A percentile compares a stretch with the other conserved stretches of the same genome.
Conservation (phyloP, 1,140 invertebrate species). For the Ptiloglossa arizonensis region DNA sequence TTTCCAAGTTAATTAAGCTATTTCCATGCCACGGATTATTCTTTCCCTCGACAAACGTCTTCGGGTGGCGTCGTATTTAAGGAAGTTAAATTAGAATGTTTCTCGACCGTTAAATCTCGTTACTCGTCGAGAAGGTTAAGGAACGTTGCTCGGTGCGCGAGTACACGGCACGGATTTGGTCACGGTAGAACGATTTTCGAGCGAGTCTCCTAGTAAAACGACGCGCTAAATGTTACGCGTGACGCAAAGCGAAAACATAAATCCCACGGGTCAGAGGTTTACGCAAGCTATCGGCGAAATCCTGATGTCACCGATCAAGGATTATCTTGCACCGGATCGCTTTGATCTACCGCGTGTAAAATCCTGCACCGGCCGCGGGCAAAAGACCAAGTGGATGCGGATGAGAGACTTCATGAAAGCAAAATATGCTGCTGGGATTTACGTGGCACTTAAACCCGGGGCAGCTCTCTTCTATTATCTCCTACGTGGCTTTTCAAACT, state of each 20-base stretch:
- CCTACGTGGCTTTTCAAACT: not conserved
- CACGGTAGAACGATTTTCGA: no score
- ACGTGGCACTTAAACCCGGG: constrained; percentile 15
- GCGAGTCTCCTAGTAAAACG: no score
- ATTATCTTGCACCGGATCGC: not conserved
- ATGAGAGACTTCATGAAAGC: constrained; percentile 4
- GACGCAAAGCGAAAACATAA: not conserved
- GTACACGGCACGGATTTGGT: no score
- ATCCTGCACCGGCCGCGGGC: not conserved
- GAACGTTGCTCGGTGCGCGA: not conserved
- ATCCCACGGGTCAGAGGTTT: not conserved
- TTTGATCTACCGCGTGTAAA: constrained; percentile 33
- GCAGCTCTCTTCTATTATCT: not conserved
- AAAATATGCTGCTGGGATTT: constrained; percentile 24
- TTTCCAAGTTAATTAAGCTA: not conserved
- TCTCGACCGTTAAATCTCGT: not conserved
- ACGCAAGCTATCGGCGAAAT: not conserved
- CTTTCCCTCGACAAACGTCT: not conserved
- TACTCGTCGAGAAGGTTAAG: not conserved
- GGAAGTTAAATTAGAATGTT: no score
- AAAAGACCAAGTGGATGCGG: constrained; percentile 1
- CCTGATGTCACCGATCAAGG: constrained; percentile 15
- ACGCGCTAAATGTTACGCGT: not conserved
- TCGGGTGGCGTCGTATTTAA: not conserved
- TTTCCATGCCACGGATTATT: not conserved